These are phyloP conservation scores for Sterrhoptilus dennistouni DNA, from an alignment of 2,113 vertebrate species.

Conservation along the genomic window DNA sequence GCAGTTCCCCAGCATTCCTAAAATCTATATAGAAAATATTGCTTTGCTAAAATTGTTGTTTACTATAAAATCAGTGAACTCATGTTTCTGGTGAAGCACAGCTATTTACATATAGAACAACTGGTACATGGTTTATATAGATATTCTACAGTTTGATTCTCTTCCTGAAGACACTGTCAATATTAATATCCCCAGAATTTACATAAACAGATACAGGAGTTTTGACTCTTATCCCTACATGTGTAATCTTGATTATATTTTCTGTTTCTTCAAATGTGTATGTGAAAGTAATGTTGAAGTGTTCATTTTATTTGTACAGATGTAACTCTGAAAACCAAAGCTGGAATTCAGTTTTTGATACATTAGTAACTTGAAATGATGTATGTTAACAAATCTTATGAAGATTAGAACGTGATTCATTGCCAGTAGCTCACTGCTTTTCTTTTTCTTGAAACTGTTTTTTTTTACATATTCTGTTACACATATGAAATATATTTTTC, in stretches of 20 bases:
- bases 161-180: background rate
- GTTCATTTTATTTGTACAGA: background rate
- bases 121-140: background rate
- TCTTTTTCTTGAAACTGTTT: background rate
- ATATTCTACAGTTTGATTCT: background rate
- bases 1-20: background rate
- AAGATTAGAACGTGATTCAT: background rate
- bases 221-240: background rate
- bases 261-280: background rate
- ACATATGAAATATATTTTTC: background rate
- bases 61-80: background rate
- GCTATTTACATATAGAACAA: background rate
- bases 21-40: background rate
- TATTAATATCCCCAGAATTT: background rate
- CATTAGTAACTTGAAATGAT: background rate
- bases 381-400: background rate
- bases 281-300: background rate
- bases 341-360: background rate
- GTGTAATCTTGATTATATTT: background rate
- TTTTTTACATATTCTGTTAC: background rate
- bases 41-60: background rate
- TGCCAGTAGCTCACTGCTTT: background rate
- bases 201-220: background rate
- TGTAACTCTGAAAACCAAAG: background rate
- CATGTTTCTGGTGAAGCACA: background rate